Conservation (phyloP, 2,113 vertebrate genomes). For the Phylloscopus trochiloides region DNA sequence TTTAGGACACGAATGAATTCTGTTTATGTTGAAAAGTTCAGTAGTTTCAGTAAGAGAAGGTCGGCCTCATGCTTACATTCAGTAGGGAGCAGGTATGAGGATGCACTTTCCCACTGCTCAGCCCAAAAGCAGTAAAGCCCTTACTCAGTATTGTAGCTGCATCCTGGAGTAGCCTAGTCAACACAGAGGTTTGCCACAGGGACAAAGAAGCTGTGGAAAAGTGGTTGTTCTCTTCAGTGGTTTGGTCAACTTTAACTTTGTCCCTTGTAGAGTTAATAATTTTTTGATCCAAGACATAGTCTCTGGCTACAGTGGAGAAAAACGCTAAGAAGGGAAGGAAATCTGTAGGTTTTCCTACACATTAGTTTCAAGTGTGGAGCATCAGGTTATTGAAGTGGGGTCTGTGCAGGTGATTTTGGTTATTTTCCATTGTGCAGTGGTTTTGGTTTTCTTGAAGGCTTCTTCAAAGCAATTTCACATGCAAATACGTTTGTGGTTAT, state of each 20-base stretch:
- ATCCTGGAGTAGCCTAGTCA: not conserved
- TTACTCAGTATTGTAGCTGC: not conserved
- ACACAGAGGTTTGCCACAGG: not conserved
- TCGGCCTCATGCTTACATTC: not conserved
- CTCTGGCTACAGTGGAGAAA: not conserved
- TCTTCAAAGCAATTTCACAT: not conserved
- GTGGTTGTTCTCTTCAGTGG: not conserved
- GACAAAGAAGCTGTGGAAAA: not conserved
- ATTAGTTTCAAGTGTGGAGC: not conserved
- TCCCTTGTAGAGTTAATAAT: not conserved
- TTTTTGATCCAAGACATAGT: not conserved
- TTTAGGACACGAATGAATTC: not conserved
- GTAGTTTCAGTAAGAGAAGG: not conserved
- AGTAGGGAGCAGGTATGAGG: not conserved
- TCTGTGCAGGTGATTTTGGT: not conserved
- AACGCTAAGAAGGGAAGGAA: not conserved
- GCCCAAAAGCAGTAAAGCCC: not conserved
- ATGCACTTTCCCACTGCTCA: not conserved
- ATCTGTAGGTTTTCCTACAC: too few relatives aligned
- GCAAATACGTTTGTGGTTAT: not conserved
- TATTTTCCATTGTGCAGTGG: not conserved
- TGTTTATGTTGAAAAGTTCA: not conserved
- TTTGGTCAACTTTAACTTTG: not conserved
- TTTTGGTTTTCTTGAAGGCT: not conserved
- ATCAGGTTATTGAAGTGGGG: not conserved